phyloP scores from a whole-genome alignment of 2,113 vertebrate species.

The Hassar affinis region DNA sequence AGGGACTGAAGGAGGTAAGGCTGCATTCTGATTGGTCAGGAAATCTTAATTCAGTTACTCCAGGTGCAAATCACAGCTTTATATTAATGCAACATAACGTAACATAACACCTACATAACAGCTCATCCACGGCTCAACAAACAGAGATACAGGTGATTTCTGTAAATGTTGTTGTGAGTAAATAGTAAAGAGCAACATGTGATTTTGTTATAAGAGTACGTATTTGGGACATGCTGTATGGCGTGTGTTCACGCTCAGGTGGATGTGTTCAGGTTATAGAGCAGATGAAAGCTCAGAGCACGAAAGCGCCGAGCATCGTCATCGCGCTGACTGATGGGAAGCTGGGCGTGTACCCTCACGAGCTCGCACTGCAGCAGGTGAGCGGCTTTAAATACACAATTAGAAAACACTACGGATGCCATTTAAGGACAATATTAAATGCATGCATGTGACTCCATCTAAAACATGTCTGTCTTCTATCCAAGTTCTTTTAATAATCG shows the following conservation, averaged over 20 bases:
- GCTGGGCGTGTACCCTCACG: conserved; percentile 77
- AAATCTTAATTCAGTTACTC: no score
- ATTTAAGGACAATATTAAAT: neutral
- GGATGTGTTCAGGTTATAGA: conserved; percentile 76
- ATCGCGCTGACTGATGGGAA: conserved; percentile 94
- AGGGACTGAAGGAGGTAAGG: conserved; percentile 81
- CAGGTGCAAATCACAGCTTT: no score
- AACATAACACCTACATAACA: neutral
- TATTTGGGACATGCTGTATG: no score
- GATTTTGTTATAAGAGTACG: no score
- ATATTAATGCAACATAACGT: no score
- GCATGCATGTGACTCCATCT: neutral
- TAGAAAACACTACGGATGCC: neutral
- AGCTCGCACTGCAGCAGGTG: conserved; percentile 83
- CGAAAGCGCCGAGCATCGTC: conserved; percentile 82
- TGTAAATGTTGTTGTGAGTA: neutral
- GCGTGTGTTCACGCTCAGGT: neutral
- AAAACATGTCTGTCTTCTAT: no score
- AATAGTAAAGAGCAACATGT: neutral
- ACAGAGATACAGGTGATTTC: no score
- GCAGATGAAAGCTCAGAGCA: conserved; percentile 80
- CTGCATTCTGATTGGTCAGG: neutral
- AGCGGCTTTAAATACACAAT: conserved; percentile 47
- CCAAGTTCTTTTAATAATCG: neutral
- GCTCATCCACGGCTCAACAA: neutral